Evolutionary conservation across 2,113 vertebrate species (phyloP).

Genomic region (Coturnix japonica): DNA sequence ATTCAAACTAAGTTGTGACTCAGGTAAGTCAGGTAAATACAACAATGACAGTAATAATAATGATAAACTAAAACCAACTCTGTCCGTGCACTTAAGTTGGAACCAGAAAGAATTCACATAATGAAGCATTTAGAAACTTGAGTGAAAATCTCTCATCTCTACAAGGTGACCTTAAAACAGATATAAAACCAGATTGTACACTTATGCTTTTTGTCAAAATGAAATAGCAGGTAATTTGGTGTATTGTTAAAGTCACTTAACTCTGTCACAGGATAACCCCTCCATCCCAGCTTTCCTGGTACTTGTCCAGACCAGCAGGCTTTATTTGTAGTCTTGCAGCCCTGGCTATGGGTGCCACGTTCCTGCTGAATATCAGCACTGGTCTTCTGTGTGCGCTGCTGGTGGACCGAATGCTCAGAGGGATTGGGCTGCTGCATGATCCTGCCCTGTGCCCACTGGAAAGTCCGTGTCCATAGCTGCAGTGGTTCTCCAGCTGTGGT

Average conservation of each 20-base stretch:
- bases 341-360: not conserved
- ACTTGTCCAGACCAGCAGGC: not conserved
- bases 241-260: not conserved
- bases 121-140: not conserved
- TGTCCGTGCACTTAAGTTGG: not conserved
- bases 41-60: not conserved
- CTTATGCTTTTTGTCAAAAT: not conserved
- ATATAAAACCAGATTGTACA: not conserved
- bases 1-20: not conserved
- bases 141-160: not conserved
- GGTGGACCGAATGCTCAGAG: not conserved
- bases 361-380: not conserved
- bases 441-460: accelerated
- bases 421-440: not conserved
- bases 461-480: not conserved
- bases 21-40: not conserved
- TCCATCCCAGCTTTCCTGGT: accelerated
- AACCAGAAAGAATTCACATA: not conserved
- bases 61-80: not conserved
- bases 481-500: accelerated
- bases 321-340: not conserved
- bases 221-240: not conserved
- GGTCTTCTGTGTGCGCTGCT: not conserved
- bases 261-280: not conserved
- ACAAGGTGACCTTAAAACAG: not conserved